Evolutionary conservation across 2,888 invertebrate species (phyloP).

Genomic region (Ichneumoninae sp.): DNA sequence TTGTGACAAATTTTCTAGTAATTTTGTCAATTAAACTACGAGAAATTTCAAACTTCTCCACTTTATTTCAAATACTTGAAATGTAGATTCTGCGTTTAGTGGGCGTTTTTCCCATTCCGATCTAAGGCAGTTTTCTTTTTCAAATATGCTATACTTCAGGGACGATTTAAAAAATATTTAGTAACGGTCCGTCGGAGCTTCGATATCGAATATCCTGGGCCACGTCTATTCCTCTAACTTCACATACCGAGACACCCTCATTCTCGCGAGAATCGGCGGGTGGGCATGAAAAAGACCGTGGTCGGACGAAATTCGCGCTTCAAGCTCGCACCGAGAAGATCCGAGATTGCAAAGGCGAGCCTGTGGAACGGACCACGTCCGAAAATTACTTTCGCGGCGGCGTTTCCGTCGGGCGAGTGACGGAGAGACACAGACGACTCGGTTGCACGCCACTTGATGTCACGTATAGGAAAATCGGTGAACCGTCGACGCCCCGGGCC

Average conservation of each 20-base stretch:
- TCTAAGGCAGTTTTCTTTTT: too few species aligned
- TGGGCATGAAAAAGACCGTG: constrained; percentile 11
- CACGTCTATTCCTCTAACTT: neutral
- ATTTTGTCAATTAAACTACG: too few species aligned
- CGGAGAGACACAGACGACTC: neutral
- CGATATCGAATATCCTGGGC: neutral
- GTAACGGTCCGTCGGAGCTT: neutral
- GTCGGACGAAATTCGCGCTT: neutral
- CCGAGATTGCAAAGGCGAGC: constrained; percentile 50
- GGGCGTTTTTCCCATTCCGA: too few species aligned
- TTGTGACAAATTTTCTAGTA: too few species aligned
- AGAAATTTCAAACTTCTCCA: neutral
- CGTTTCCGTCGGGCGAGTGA: constrained; percentile 15
- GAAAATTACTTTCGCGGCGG: constrained; percentile 55
- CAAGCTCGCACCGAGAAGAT: constrained; percentile 12
- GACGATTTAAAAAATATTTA: neutral
- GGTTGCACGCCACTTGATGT: constrained; percentile 5
- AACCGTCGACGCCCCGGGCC: constrained; percentile 50
- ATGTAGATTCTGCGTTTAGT: neutral
- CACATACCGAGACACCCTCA: neutral
- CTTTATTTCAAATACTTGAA: neutral
- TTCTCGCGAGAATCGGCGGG: neutral
- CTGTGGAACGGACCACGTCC: constrained; percentile 32
- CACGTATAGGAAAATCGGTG: constrained; percentile 45
- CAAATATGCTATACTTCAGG: neutral